Base-by-base conservation (phyloP, 2,888 invertebrate genomes). In the Pasiphila rectangulata region DNA sequence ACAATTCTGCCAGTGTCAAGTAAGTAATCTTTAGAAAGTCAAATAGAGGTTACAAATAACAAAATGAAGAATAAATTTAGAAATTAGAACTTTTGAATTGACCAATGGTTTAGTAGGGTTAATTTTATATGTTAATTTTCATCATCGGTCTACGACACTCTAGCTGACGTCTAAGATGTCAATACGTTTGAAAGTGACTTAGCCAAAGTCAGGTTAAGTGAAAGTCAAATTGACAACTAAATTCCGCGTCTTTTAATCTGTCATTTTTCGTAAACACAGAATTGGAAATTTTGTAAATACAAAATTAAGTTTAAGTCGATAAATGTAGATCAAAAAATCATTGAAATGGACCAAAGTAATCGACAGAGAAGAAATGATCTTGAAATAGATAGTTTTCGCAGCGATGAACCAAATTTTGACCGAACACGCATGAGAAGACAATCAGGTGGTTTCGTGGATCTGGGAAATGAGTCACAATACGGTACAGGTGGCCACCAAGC, bases 401-500 rank as follows among this genome's bases (percentile, higher is more conserved):
- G 64, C 59, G 87, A 86, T 40, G 86, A 85, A 55, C 75, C 82
- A 20, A 77, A 71, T 3, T 91, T 88, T 67, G 87, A 86, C 52
- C 75, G 89, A 56, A 77, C 87, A 46, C 89, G 92, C 34, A 86
- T 83, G 76, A 84, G 92, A 61, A 90, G 92, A 57, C 92, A 93
- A 67, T 92, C 92, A n/a, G 92, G 92, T 59, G 94, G 93, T 27
- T 94, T 94, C 75, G 93, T 94, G 36, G 94, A 94, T 70, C 88
- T 95, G 38, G 93, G 93, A 40, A 93, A 92, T 80, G 93, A 93
- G 79, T 92, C 92, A 80, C 92, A 93, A 72, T 94, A 93, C 81
- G 94, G 93, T 51, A 92, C 93, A 43, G 94, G 94, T 59, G 95
- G 95, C 13, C 95, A 95, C 77, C 95, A 95, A 78, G 94, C 94